Evolutionary conservation across 2,797 vertebrate genomes (phyloP).

Genomic region (Euphonia xanthogaster): DNA sequence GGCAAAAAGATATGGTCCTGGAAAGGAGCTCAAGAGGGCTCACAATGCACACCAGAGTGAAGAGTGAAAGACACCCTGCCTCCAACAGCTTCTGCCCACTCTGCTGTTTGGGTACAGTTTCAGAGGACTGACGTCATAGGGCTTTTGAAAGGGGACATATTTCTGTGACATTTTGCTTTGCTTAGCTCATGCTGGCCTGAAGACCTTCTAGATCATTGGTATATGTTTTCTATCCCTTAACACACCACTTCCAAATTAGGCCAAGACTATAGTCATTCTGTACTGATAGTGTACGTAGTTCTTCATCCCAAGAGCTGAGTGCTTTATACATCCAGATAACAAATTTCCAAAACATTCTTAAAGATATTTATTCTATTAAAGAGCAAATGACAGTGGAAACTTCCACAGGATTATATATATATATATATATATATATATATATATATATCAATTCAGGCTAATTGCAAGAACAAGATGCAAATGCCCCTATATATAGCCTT

Average conservation of each 20-base stretch:
- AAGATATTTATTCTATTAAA: conserved; percentile 11
- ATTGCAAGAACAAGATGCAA: neutral
- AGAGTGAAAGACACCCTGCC: neutral
- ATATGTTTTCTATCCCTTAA: neutral
- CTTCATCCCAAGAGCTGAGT: neutral
- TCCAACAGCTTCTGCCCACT: neutral
- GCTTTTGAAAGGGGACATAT: neutral
- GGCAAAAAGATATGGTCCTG: neutral
- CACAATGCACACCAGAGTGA: neutral
- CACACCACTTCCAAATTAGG: conserved; percentile 29
- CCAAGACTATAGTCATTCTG: neutral
- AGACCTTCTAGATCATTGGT: neutral
- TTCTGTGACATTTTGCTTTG: neutral
- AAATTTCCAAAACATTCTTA: conserved; percentile 38
- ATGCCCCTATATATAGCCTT: neutral
- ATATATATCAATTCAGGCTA: neutral
- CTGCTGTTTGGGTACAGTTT: neutral
- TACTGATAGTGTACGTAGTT: neutral
- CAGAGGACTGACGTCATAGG: neutral
- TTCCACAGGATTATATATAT: neutral
- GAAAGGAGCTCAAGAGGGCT: neutral
- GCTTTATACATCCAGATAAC: conserved; percentile 24
- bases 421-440: neutral
- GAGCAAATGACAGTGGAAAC: neutral
- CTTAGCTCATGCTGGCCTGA: neutral